A percentile compares a stretch with the other conserved stretches of the same genome.
These are phyloP conservation scores for Sycophila sp. DNA, from an alignment of 1,140 invertebrate genomes.

Conservation along the genomic window DNA sequence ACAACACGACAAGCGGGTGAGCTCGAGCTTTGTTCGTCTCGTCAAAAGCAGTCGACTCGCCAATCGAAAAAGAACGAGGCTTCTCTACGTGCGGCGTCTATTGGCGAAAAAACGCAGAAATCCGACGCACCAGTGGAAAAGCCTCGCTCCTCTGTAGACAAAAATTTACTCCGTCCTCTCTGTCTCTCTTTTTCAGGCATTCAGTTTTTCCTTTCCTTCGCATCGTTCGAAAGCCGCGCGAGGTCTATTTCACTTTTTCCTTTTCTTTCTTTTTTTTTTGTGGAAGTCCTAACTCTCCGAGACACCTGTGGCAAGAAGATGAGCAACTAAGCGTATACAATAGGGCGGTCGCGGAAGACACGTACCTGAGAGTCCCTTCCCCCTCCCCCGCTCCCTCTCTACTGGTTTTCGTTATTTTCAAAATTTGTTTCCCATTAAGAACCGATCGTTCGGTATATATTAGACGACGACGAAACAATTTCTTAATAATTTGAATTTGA, in stretches of 20 bases:
- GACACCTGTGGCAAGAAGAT: slow-evolving; percentile 37
- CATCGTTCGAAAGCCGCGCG: too few relatives aligned
- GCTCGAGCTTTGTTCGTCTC: neutral
- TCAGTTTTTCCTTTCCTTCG: slow-evolving; percentile 10
- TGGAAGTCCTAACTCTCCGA: neutral
- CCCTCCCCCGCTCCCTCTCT: neutral
- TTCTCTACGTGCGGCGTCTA: neutral
- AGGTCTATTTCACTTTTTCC: neutral
- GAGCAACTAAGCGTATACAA: slow-evolving; percentile 13
- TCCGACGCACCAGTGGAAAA: too few relatives aligned
- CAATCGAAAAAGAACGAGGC: too few relatives aligned
- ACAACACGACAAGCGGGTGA: too few relatives aligned
- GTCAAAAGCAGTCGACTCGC: neutral
- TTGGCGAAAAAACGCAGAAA: too few relatives aligned
- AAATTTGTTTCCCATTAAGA: too few relatives aligned
- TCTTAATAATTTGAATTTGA: too few relatives aligned
- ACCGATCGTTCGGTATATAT: too few relatives aligned
- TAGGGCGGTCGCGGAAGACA: neutral
- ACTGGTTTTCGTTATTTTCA: too few relatives aligned
- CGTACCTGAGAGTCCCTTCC: slow-evolving; percentile 7
- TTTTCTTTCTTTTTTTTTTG: neutral
- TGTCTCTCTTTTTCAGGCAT: neutral
- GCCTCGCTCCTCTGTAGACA: neutral
- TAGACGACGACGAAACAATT: too few relatives aligned
- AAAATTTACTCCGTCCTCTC: neutral